Base-by-base conservation (phyloP, 2,888 invertebrate species). In the Lymantria monacha region DNA sequence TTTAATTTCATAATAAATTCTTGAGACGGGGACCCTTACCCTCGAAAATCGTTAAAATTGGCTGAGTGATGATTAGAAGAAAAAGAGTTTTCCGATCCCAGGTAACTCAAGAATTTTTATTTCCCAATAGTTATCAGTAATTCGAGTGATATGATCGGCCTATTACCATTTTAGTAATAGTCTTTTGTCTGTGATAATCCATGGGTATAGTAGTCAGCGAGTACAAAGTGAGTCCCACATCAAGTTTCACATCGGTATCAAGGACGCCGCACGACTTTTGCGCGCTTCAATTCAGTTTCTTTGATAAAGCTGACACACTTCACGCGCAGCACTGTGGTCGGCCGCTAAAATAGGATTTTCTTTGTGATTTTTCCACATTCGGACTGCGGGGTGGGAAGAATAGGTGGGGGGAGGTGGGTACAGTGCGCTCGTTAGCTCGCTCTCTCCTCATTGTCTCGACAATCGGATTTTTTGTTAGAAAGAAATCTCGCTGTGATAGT, bases 341-440 rank as follows among this genome's bases (percentile, higher is more conserved):
- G 10, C 49, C 47, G 51, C 52, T 59, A 49, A 51, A 57, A 55
- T 50, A 44, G 46, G 55, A 43, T 47, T 48, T 51, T 59, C 60
- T 60, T 59, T 63, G 62, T 62, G 53, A 59, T 56, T 59, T 51
- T 57, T 59, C 55, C 48, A 22, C 61, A 59, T 57, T 66, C 37
- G 51, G 46, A 44, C 46, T 42, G 44, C 33, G 33, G 42, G 47
- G 52, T 45, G 47, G 49, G 50, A 9, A 14, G 42, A 42, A 22
- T 3, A 2, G 36, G 30, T 40, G 42, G 33, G 40, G 33, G 42
- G 15, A 10, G 30, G 33, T 36, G 9, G 55, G 53, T 48, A 66
- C 70, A 70, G 64, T 69, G 58, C 47, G 57, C 63, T 70, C 71
- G 71, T 73, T 73, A 73, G 68, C 55, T n/a, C 47, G 33, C 7